These are phyloP conservation scores for Ophion slaviceki DNA, from an alignment of 2,888 invertebrate species.

Conservation along the genomic window DNA sequence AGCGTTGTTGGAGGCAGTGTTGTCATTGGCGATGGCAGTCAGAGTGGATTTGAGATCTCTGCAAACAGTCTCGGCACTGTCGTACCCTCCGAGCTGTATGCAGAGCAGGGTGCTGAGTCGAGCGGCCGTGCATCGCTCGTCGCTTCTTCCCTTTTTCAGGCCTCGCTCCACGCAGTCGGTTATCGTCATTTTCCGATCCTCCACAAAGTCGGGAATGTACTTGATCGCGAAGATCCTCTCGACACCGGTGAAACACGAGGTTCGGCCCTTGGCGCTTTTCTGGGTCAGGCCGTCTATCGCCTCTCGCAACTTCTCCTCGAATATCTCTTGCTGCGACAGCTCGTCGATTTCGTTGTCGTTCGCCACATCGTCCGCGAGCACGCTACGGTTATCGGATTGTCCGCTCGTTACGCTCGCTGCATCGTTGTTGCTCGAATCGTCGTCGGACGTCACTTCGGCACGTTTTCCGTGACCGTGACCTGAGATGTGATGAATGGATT, in stretches of 20 bases:
- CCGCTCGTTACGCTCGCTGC: conserved; percentile 93
- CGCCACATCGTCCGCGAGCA: conserved; percentile 84
- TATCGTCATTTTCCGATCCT: conserved; percentile 91
- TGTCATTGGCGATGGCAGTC: conserved; percentile 89
- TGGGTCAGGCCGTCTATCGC: conserved; percentile 95
- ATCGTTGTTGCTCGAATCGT: conserved; percentile 90
- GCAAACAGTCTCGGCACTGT: conserved; percentile 88
- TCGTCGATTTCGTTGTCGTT: conserved; percentile 86
- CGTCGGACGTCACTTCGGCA: conserved; percentile 89
- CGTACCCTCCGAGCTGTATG: conserved; percentile 90
- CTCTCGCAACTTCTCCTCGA: conserved; percentile 95
- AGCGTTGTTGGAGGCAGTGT: conserved; percentile 89
- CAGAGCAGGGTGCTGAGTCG: conserved; percentile 92
- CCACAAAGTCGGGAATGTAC: conserved; percentile 90
- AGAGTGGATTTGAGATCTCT: conserved; percentile 90
- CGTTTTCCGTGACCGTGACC: conserved; percentile 81
- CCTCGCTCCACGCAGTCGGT: conserved; percentile 93
- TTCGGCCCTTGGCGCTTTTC: conserved; percentile 93
- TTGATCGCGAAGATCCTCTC: conserved; percentile 91
- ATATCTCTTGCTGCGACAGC: conserved; percentile 87
- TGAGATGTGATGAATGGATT: conserved; percentile 38
- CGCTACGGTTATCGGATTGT: conserved; percentile 90
- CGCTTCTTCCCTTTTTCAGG: conserved; percentile 92
- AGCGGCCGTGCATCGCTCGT: conserved; percentile 93
- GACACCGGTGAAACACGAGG: conserved; percentile 89